Evolutionary conservation across 1,140 invertebrate genomes (phyloP), one percentile per base, ranked within the genome.

Genomic region (Zaprionus kolodkinae): DNA sequence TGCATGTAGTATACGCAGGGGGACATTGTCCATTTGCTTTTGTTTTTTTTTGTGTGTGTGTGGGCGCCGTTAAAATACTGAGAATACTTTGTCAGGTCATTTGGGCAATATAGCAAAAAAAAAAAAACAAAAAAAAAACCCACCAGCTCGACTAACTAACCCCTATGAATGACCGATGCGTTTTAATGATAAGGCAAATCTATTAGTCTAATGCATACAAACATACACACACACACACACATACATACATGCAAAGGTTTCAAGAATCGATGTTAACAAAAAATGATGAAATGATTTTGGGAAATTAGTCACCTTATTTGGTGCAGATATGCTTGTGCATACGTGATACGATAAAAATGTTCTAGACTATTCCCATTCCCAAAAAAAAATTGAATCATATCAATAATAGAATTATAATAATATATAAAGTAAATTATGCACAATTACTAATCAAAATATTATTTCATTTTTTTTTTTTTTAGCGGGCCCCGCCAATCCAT

Each of bases 21-120:
- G 36, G 33, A 61, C 64, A 68, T 68, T 72, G 67, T 64, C 62
- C 64, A 27, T 55, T 70, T 57, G 25, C 17, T 70, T 74, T 9
- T 57, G 3, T 35, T 69, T 38, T 59, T 52, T 10, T 38, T 62
- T 72, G 75, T 87, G 76, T 52, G 12, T 38, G 66, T 72, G 79
- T 87, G 76, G 79, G 81, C 78, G 75, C 6, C 33, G 33, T 2
- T 30, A 30, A 30, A 30, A 30, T 30, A 30, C 54, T 52, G 30
- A 63, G 64, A 72, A 76, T 30, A 3, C 27, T 6, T 3, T 3
- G 27, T 30, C 27, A 21, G 21, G 21, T 21, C 21, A 21, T 21
- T 21, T 21, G 21, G 21, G 21, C 21, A 21, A 21, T 21, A 21
- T 21, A 21, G 21, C 1, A 21, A 21, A 21, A 21, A n/a, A n/a